Evolutionary conservation across 2,888 invertebrate species (phyloP).

Genomic region (Congeria kusceri): DNA sequence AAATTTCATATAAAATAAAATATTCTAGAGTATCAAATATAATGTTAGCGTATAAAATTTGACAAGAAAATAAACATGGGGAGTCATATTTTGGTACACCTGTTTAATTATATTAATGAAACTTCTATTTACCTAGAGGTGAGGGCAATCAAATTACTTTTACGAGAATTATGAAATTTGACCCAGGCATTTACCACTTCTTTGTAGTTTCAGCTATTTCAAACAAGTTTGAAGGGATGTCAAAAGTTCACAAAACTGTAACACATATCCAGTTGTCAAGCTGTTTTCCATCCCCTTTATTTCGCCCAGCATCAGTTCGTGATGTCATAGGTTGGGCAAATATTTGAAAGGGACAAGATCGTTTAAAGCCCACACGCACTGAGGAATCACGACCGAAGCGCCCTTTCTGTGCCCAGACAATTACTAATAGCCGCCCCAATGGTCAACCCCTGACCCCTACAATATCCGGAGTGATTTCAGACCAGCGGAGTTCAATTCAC

Average conservation of each 20-base stretch:
- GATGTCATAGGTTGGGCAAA: constrained; percentile 65
- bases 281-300: constrained; percentile 42
- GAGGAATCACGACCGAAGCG: constrained; percentile 23
- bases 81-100: constrained; percentile 37
- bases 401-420: constrained; percentile 46
- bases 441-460: constrained; percentile 56
- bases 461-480: constrained; percentile 31
- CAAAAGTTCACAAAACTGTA: constrained; percentile 61
- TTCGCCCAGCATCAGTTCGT: constrained; percentile 33
- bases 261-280: constrained; percentile 51
- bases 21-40: constrained; percentile 53
- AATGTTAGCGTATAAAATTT: constrained; percentile 56
- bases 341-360: constrained; percentile 65
- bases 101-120: constrained; percentile 60
- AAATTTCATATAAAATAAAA: constrained; percentile 65
- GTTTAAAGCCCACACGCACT: constrained; percentile 63
- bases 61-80: constrained; percentile 56
- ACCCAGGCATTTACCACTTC: constrained; percentile 36
- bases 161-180: constrained; percentile 63
- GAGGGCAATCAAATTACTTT: constrained; percentile 56
- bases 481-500: constrained; percentile 25
- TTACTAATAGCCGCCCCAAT: constrained; percentile 57
- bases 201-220: constrained; percentile 22
- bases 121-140: constrained; percentile 49
- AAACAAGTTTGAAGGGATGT: constrained; percentile 34